Percentiles rank a stretch among this genome's conserved stretches.
These are phyloP conservation scores for Lithophane leautieri DNA, from an alignment of 2,888 invertebrate genomes.

Conservation along the genomic window DNA sequence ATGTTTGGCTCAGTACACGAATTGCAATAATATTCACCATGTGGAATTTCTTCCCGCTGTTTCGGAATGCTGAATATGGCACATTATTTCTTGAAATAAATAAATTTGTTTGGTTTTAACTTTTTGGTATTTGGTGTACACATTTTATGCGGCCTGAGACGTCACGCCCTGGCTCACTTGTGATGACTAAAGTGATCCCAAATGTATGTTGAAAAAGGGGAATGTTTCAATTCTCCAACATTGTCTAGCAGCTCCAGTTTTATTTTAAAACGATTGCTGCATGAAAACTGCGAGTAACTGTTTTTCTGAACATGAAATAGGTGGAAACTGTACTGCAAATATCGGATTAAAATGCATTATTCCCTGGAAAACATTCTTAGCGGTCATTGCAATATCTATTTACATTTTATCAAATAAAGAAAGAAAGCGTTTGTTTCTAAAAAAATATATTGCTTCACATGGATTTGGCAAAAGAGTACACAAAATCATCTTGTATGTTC, in stretches of 20 bases:
- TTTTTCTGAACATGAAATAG: conserved; percentile 83
- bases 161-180: conserved; percentile 85
- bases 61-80: conserved; percentile 80
- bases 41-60: conserved; percentile 85
- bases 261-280: conserved; percentile 83
- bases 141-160: conserved; percentile 78
- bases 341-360: conserved; percentile 69
- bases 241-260: conserved; percentile 81
- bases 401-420: too few species aligned
- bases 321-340: conserved; percentile 72
- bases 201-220: conserved; percentile 84
- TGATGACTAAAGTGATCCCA: conserved; percentile 74
- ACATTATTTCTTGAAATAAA: conserved; percentile 78
- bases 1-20: conserved; percentile 84
- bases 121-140: conserved; percentile 83
- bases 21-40: conserved; percentile 77
- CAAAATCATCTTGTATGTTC: conserved; percentile 68
- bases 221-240: conserved; percentile 84
- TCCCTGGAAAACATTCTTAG: conserved; percentile 78
- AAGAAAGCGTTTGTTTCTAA: too few species aligned
- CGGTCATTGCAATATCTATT: conserved; percentile 64
- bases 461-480: conserved; percentile 41
- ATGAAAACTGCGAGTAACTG: conserved; percentile 83
- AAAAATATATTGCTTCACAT: too few species aligned
- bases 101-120: conserved; percentile 77